Evolutionary conservation across 1,140 invertebrate species (phyloP).

Genomic region (Nylanderia fulva): DNA sequence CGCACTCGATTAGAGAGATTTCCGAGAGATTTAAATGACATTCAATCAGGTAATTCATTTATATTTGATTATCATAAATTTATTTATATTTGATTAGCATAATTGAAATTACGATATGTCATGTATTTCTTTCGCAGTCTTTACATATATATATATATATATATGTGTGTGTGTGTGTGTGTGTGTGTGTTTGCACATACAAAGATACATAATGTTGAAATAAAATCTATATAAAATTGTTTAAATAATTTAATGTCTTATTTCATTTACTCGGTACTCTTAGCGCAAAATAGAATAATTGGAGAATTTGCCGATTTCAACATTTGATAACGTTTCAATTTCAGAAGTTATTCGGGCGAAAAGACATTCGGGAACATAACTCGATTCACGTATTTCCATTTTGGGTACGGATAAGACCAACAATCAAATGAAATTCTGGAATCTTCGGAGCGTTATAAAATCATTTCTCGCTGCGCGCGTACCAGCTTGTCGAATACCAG

Average conservation of each 20-base stretch:
- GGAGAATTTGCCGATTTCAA: conserved; percentile 30
- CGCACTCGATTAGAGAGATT: neutral
- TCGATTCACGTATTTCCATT: conserved; percentile 59
- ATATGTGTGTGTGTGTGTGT: too few relatives aligned
- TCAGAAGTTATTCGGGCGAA: conserved; percentile 55
- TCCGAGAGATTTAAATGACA: neutral
- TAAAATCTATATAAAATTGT: neutral
- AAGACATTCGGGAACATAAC: conserved; percentile 55
- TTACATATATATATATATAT: neutral
- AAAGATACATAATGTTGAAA: neutral
- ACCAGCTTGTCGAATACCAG: neutral
- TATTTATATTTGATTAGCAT: neutral
- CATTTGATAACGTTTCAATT: conserved; percentile 61
- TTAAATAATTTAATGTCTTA: conserved; percentile 19
- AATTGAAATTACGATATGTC: neutral
- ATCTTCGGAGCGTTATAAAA: conserved; percentile 48
- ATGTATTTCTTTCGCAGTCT: too few relatives aligned
- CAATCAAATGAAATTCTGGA: conserved; percentile 53
- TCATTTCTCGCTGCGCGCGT: conserved; percentile 19
- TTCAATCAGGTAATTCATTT: neutral
- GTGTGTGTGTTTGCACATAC: too few relatives aligned
- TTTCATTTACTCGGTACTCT: conserved; percentile 8
- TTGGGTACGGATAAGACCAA: conserved; percentile 54
- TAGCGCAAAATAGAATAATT: conserved; percentile 24
- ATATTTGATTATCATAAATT: neutral